Conservation (phyloP, 2,113 vertebrate species). For the Rhinolophus ferrumequinum region DNA sequence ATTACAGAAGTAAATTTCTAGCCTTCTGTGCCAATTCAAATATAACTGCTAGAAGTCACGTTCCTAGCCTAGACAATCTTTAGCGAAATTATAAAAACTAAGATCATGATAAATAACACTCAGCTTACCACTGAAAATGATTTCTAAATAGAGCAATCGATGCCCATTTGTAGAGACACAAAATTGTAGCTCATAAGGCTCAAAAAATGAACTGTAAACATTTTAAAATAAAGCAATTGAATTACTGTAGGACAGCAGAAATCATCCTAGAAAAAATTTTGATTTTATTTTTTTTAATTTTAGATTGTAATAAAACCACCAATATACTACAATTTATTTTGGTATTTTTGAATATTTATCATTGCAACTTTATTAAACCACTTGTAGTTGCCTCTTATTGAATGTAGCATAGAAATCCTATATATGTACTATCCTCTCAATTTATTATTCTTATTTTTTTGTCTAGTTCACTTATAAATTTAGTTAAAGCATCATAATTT, state of each 20-base stretch:
- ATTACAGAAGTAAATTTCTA: constrained; percentile 16
- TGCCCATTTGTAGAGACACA: background rate
- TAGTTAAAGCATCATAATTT: background rate
- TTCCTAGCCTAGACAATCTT: background rate
- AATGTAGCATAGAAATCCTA: background rate
- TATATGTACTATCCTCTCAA: background rate
- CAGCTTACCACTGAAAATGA: background rate
- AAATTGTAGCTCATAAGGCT: background rate
- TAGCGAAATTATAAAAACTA: constrained; percentile 4
- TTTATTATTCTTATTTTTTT: background rate
- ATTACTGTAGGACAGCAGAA: background rate
- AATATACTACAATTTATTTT: background rate
- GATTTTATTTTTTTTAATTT: background rate
- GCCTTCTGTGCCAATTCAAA: constrained; percentile 4
- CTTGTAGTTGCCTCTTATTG: background rate
- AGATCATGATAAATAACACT: background rate
- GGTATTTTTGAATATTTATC: background rate
- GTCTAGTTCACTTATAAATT: background rate
- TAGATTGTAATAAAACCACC: background rate
- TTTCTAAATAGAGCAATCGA: background rate
- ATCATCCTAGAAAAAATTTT: background rate
- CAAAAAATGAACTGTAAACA: background rate
- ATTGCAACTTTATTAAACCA: background rate
- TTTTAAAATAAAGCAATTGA: background rate
- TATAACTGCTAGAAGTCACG: background rate